Base-by-base conservation (phyloP, 2,113 vertebrate genomes). In the Perca schrenkii region DNA sequence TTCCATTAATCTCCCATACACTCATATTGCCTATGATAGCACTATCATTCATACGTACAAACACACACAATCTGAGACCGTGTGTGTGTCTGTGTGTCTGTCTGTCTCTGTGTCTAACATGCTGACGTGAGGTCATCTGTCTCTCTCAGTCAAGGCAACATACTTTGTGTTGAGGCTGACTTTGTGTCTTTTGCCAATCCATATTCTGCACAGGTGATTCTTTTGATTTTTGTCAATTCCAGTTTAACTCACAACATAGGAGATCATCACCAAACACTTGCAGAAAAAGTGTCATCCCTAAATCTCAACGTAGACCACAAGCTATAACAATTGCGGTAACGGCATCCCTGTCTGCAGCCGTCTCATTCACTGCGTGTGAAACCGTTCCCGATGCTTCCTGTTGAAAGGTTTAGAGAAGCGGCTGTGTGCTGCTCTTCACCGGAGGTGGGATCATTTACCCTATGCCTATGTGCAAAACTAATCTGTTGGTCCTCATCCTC, bases 1-100 rank as follows among this genome's bases (percentile, higher is more conserved):
- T 88, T 83, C 82, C 85, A 92, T 91, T 86, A 87, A 89, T 93
- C 83, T 90, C 65, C 86, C 68, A 88, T 71, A 63, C 79, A 82
- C 72, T 91, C 76, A 54, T 88, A 81, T 83, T 78, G 68, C 67
- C 74, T 73, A 61, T 88, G 82, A 92, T 80, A 83, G 84, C 80
- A 53, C 86, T 56, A 86, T 87, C 88, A 91, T 78, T 78, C 74
- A 77, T 56, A 31, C 67, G 64, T 43, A 74, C 74, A 76, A 77
- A 52, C 61, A 46, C 78, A 60, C 60, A 36, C 70, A 40, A 53
- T 5, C n/a, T 31, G 10, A 64, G 47, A 21, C 70, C 6, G 5
- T 52, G 58, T 52, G 3, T 58, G 64, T 62, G 74, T 82, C 43
- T 70, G 58, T 65, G 22, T 56, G 19, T 31, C 25, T 60, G 57